Percentiles rank a stretch among this genome's conserved stretches.
Evolutionary conservation across 2,113 vertebrate species (phyloP).

Genomic region (Phalacrocorax brasilianus): DNA sequence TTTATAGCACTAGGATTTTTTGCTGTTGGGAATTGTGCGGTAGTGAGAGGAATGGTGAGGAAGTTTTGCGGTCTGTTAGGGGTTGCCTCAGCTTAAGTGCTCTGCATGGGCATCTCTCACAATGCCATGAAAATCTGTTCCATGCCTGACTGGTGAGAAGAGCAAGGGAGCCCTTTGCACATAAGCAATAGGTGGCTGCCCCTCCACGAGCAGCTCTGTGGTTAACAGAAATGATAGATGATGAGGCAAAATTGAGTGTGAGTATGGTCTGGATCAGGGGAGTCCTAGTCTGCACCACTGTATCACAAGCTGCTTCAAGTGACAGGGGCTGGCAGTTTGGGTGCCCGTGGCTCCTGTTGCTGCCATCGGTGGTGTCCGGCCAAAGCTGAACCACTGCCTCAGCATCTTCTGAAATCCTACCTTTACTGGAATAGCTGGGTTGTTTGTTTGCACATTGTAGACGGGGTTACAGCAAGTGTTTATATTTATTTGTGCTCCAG

Average conservation of each 20-base stretch:
- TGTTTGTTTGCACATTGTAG: neutral
- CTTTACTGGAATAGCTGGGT: neutral
- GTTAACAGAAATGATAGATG: neutral
- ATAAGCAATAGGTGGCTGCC: neutral
- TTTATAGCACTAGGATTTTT: neutral
- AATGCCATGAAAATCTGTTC: neutral
- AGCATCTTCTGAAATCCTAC: neutral
- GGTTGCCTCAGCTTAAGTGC: fast-evolving
- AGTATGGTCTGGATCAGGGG: neutral
- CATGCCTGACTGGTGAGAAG: neutral
- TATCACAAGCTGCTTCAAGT: neutral
- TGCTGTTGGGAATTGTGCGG: neutral
- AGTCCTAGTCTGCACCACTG: neutral
- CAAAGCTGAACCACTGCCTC: neutral
- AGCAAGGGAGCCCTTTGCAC: neutral
- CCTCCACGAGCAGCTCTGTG: neutral
- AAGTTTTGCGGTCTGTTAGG: neutral
- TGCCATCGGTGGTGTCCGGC: neutral
- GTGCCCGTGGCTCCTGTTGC: neutral
- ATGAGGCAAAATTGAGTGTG: neutral
- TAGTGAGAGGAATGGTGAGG: neutral
- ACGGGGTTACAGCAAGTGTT: neutral
- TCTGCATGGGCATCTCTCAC: neutral
- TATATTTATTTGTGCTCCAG: neutral
- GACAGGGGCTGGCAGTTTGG: neutral